These are phyloP conservation scores for Tachysurus fulvidraco DNA, from an alignment of 2,113 vertebrate genomes.

Conservation along the genomic window DNA sequence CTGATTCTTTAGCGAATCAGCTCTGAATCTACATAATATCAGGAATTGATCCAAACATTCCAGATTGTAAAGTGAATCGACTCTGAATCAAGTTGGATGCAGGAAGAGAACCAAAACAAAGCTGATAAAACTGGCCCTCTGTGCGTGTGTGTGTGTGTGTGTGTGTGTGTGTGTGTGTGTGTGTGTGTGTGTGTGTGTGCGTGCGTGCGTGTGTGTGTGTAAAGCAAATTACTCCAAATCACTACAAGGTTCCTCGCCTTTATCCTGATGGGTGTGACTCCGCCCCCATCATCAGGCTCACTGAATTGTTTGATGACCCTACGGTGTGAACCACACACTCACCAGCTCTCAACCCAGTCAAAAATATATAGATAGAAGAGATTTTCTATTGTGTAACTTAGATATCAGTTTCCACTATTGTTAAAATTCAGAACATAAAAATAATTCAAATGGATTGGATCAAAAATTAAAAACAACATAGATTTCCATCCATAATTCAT, in stretches of 20 bases:
- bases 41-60: background rate
- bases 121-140: background rate
- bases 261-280: background rate
- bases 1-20: background rate
- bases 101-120: background rate
- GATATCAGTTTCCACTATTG: background rate
- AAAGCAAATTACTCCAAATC: background rate
- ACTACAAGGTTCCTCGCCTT: background rate
- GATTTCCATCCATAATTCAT: background rate
- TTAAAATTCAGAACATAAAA: too few species aligned
- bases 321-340: background rate
- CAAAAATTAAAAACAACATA: background rate
- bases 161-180: background rate
- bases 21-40: background rate
- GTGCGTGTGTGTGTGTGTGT: too few species aligned
- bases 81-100: background rate
- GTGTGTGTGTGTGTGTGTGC: background rate
- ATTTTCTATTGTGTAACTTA: too few species aligned
- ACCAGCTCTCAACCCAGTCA: background rate
- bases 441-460: too few species aligned
- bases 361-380: too few species aligned
- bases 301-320: background rate
- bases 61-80: background rate
- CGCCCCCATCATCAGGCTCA: background rate
- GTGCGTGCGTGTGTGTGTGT: too few species aligned